Evolutionary conservation across 2,113 vertebrate species (phyloP), one percentile per base, ranked within the genome.

Genomic region (Equus przewalskii): DNA sequence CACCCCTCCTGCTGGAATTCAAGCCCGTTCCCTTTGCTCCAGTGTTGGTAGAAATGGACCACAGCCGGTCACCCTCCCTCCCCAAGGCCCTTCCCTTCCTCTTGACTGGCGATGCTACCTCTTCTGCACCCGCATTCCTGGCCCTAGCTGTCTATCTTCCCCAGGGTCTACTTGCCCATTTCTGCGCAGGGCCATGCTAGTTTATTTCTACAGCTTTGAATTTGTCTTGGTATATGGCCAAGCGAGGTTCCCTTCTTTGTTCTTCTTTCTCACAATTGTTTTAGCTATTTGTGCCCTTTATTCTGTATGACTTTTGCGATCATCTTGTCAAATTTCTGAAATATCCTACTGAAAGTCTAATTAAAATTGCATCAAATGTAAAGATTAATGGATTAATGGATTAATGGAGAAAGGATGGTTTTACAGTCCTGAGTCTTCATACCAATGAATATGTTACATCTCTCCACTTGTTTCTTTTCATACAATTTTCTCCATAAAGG

Each of bases 301-400:
- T 65, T 96, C 33, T 46, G 28, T 28, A 46, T 72, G 54, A 70
- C 46, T 96, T 94, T 24, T 7, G n/a, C 30, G 46, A 88, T 76
- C 33, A 4, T 76, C 92, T 80, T 87, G 70, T 78, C 84, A 67
- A 15, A 92, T 81, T 92, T 87, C 89, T 92, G n/a, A 79, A 91
- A 46, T 72, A 80, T 9, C 21, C 72, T 33, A 46, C 41, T n/a
- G 36, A 58, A 49, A 91, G 67, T 88, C 49, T 82, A 19, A 91
- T 82, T 89, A 84, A 46, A 96, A 78, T 24, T 41, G 33, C 41
- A 44, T 36, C 7, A 18, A 78, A 75, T 2, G 28, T 62, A 60
- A 84, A 76, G 81, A 56, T 91, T 49, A 62, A 49, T 26, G 72
- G 91, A 80, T 36, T 36, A 36, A 36, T 36, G 36, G 81, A 56